Conservation (phyloP, 2,888 invertebrate genomes). For the Cetonia aurata region DNA sequence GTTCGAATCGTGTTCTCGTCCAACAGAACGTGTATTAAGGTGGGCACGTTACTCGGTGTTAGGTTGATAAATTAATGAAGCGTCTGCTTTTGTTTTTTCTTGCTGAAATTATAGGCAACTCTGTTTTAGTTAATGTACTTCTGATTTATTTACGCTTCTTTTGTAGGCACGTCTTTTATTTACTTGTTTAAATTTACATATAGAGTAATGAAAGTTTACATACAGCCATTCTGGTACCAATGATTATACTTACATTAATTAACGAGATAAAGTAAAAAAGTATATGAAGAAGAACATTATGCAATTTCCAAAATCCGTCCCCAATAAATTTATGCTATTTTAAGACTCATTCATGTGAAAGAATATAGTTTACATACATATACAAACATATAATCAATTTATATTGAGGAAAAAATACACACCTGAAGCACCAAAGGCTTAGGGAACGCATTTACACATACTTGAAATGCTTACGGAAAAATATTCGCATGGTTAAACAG, state of each 20-base stretch:
- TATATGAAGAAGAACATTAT: too few relatives aligned
- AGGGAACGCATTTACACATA: constrained; percentile 5
- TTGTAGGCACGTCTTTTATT: too few relatives aligned
- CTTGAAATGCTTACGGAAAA: constrained; percentile 5
- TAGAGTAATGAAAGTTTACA: too few relatives aligned
- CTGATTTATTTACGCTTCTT: constrained; percentile 15
- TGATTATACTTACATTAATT: too few relatives aligned
- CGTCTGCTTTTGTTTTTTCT: constrained; percentile 30
- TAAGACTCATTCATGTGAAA: not conserved
- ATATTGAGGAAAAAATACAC: constrained; percentile 1
- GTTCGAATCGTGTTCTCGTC: constrained; percentile 29
- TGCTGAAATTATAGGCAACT: not conserved
- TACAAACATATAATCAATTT: constrained; percentile 1
- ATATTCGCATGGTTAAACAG: constrained; percentile 11
- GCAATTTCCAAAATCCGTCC: too few relatives aligned
- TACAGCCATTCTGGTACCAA: too few relatives aligned
- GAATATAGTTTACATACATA: not conserved
- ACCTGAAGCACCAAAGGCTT: constrained; percentile 2
- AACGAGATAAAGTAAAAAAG: too few relatives aligned
- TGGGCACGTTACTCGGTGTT: constrained; percentile 25
- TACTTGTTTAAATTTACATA: too few relatives aligned
- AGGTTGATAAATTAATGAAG: constrained; percentile 37
- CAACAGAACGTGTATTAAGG: constrained; percentile 28
- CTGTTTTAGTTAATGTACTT: constrained; percentile 18
- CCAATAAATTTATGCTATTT: too few relatives aligned